Evolutionary conservation across 2,888 invertebrate genomes (phyloP), one percentile per base, ranked within the genome.

Genomic region (Andrena hattorfiana): DNA sequence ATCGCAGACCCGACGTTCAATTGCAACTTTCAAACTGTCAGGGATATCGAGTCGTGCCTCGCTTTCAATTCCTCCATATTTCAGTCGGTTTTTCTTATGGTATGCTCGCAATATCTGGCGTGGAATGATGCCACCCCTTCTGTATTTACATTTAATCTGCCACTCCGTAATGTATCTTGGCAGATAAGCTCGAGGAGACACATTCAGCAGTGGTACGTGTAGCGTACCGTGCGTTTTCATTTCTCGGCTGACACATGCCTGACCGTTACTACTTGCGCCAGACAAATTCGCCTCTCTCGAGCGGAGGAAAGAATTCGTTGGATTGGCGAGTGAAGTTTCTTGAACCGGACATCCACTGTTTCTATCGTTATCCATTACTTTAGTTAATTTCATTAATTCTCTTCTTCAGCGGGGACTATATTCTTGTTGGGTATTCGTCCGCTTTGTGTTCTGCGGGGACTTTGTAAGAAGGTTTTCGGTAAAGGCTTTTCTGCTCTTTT

Each of bases 221-320:
- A n/a, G 60, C 20, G n/a, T 16, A 49, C 30, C 7, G 16, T 20
- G 62, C 28, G 54, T 63, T 56, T 54, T 60, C 23, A 59, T 81
- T 67, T 63, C 78, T 59, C 8, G 81, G 56, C 81, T 62, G 81
- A 66, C 81, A 26, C 60, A 28, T 54, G 56, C 59, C 54, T 32
- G 81, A 69, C 68, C 68, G 35, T 69, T 74, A 66, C 81, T 67
- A 82, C 74, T 81, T 35, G 49, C 8, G 26, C 10, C 56, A 35
- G 42, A 71, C 30, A 8, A 64, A 26, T 68, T 68, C 13, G 26
- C 1, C 28, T 10, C 28, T 10, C 23, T 56, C 56, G 3, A 26
- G 56, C 23, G 8, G 1, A 56, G 10, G 56, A 26, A 42, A 42
- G 56, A 23, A 26, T 56, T 56, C 23, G 10, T 4, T 54, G 20